Evolutionary conservation across 1,140 invertebrate species (phyloP).

Genomic region (Maniola jurtina): DNA sequence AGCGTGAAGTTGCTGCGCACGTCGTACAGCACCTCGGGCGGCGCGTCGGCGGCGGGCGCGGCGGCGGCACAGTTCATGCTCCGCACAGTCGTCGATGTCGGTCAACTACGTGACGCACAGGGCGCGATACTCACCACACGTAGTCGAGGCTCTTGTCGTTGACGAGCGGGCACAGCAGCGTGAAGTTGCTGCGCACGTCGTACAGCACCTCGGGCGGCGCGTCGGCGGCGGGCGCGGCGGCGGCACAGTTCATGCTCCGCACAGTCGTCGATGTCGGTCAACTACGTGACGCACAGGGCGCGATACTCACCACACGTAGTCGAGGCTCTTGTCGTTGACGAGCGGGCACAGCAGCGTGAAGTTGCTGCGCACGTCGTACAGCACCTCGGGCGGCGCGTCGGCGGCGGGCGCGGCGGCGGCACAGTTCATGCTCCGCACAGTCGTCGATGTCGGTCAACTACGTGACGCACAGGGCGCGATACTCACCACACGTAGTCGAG

Average conservation of each 20-base stretch:
- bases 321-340: slow-evolving; percentile 28
- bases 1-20: slow-evolving; percentile 40
- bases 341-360: slow-evolving; percentile 38
- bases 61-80: no score
- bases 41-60: slow-evolving; percentile 74
- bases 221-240: slow-evolving; percentile 72
- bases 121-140: slow-evolving; percentile 33
- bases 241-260: no score
- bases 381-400: slow-evolving; percentile 22
- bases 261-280: slow-evolving; percentile 31
- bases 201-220: slow-evolving; percentile 32
- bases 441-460: no score
- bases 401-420: slow-evolving; percentile 73
- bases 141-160: slow-evolving; percentile 32
- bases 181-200: slow-evolving; percentile 41
- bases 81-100: slow-evolving; percentile 37
- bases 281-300: neutral
- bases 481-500: slow-evolving; percentile 38
- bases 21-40: slow-evolving; percentile 37
- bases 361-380: slow-evolving; percentile 44
- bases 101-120: neutral
- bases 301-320: slow-evolving; percentile 37
- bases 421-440: no score
- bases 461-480: neutral
- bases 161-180: slow-evolving; percentile 35